These are phyloP conservation scores for Vesta saturnalis DNA, from an alignment of 2,888 invertebrate species.

Conservation along the genomic window DNA sequence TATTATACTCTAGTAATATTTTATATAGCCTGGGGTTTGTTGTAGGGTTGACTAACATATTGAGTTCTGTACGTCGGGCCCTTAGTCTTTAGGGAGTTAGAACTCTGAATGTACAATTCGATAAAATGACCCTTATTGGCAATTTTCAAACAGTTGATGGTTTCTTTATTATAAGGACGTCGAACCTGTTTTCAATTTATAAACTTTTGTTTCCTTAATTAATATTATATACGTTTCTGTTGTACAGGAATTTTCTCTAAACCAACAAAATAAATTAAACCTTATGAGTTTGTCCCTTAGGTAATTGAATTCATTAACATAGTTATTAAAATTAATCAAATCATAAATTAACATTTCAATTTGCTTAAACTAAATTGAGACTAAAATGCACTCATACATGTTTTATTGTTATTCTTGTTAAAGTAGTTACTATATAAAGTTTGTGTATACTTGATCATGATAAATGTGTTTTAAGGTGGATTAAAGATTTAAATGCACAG, in stretches of 20 bases:
- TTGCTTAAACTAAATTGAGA: background rate
- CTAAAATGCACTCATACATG: too few species aligned
- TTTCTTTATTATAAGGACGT: background rate
- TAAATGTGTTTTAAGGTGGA: too few species aligned
- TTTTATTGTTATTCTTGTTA: too few species aligned
- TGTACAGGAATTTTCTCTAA: background rate
- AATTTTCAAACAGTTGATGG: conserved; percentile 17
- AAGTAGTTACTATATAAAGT: too few species aligned
- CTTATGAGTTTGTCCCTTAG: conserved; percentile 7
- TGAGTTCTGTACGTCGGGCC: conserved; percentile 46
- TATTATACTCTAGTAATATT: conserved; percentile 54
- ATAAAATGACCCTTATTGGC: conserved; percentile 33
- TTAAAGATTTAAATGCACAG: too few species aligned
- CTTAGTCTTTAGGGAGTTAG: conserved; percentile 41
- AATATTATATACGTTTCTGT: conserved; percentile 9
- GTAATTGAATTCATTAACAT: conserved; percentile 13
- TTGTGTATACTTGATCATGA: too few species aligned
- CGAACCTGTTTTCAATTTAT: background rate
- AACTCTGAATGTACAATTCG: conserved; percentile 34
- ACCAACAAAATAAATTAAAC: conserved; percentile 14
- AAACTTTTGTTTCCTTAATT: conserved; percentile 13
- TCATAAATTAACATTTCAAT: conserved; percentile 11
- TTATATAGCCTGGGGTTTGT: conserved; percentile 50
- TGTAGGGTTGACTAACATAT: conserved; percentile 48
- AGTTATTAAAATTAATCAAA: conserved; percentile 13